Evolutionary conservation across 2,888 invertebrate species (phyloP), one percentile per base, ranked within the genome.

Genomic region (Drosophila barbarae): DNA sequence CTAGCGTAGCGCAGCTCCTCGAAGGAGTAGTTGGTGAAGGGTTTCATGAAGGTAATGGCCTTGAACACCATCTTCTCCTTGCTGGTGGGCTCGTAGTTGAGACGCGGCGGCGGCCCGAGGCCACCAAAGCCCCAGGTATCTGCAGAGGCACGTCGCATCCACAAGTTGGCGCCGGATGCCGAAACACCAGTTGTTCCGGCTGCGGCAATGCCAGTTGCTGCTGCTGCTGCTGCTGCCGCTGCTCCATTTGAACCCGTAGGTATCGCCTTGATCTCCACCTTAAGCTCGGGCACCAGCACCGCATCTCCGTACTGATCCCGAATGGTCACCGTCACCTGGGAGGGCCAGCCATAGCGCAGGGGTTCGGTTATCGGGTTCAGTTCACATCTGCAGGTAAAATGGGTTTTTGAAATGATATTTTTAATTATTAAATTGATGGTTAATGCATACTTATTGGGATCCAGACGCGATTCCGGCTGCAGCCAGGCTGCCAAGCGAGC

Each of bases 401-500:
- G 32, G 7, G 5, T 2, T 28, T 15, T 1, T 1, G 0, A 26
- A 26, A n/a, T n/a, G 10, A 6, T 13, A 13, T 28, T 8, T 7
- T 12, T 7, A 6, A 4, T n/a, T 2, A 7, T 18, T 2, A 12
- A 18, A 8, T 32, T 5, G 10, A n/a, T 6, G 7, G 3, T 5
- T n/a, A 5, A 12, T 39, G 71, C 84, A 71, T 70, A 89, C 89
- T 89, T 89, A 64, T 90, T 87, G 0, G 98, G 96, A 90, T 98
- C 98, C 49, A 98, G 94, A 74, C 95, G 94, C 28, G 98, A 94
- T 83, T 96, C 96, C 2, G 98, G 97, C 86, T 98, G 96, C 59
- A 99, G 90, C 98, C 98, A 99, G 86, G 96, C 93, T 0, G 98
- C 98, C 73, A 99, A 90, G 55, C 98, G 92, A 5, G 97, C 98